Conservation (phyloP, 2,888 invertebrate species). For the Leucophora obtusa region DNA sequence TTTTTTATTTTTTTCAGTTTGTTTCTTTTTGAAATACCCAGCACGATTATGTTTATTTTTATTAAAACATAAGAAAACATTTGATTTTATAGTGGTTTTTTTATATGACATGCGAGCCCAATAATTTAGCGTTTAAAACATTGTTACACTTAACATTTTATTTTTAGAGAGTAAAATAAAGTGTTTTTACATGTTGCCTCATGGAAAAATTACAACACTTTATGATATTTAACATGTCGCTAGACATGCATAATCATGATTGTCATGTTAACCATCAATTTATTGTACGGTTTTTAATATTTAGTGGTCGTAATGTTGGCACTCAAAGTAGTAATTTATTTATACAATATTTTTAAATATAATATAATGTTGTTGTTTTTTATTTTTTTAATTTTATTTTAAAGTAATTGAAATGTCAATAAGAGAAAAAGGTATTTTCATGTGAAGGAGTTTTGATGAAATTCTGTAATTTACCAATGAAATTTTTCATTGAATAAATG, state of each 20-base stretch:
- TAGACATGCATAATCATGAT: slow-evolving; percentile 42
- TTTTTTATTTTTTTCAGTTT: not conserved
- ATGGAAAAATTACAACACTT: slow-evolving; percentile 18
- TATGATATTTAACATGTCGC: slow-evolving; percentile 31
- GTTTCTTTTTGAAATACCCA: slow-evolving; percentile 9
- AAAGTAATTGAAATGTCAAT: not conserved
- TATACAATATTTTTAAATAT: not conserved
- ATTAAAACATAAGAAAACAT: slow-evolving; percentile 34
- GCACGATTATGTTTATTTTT: slow-evolving; percentile 18
- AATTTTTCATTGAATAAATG: too few species aligned
- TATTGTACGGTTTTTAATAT: slow-evolving; percentile 22
- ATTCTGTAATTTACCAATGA: too few species aligned
- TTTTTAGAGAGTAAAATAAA: not conserved
- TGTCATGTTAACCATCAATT: slow-evolving; percentile 43
- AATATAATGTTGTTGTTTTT: not conserved
- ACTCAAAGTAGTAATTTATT: slow-evolving; percentile 28
- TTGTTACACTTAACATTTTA: slow-evolving; percentile 14
- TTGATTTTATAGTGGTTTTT: slow-evolving; percentile 49
- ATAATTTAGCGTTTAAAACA: slow-evolving; percentile 32
- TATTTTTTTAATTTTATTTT: not conserved
- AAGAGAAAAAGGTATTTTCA: not conserved
- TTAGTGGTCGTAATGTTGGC: slow-evolving; percentile 27
- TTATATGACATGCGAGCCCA: slow-evolving; percentile 54
- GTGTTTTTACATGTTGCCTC: slow-evolving; percentile 3
- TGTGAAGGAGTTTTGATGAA: too few species aligned